phyloP scores from a whole-genome alignment of 2,888 invertebrate species.

The Drosophila rubida region DNA sequence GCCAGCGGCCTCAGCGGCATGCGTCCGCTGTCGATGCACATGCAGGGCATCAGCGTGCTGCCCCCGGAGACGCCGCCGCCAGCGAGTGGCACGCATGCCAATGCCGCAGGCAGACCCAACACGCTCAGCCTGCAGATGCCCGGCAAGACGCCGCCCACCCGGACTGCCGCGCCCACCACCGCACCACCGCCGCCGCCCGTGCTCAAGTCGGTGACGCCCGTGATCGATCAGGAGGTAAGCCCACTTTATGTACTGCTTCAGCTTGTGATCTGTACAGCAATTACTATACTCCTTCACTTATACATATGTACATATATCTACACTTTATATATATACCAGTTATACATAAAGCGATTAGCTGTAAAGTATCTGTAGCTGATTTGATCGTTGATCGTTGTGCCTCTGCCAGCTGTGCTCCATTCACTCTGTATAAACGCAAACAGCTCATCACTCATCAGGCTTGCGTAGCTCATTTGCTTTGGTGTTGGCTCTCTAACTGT shows the following conservation, averaged over 20 bases:
- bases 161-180: conserved; percentile 79
- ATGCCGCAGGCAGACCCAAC: conserved; percentile 49
- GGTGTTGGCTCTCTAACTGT: conserved; percentile 64
- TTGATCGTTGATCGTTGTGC: conserved; percentile 55
- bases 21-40: conserved; percentile 89
- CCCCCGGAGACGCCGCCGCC: conserved; percentile 85
- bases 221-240: conserved; percentile 87
- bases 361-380: conserved; percentile 39
- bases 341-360: conserved; percentile 27
- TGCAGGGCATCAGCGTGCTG: conserved; percentile 86
- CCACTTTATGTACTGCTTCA: background rate
- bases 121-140: conserved; percentile 65
- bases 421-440: conserved; percentile 40
- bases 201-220: conserved; percentile 83
- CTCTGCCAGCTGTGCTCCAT: conserved; percentile 47
- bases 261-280: conserved; percentile 4
- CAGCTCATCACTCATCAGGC: conserved; percentile 12
- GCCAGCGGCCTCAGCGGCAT: conserved; percentile 91
- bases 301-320: background rate
- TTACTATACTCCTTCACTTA: background rate
- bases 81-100: conserved; percentile 27
- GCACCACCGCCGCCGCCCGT: conserved; percentile 85
- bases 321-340: background rate
- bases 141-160: conserved; percentile 51
- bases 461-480: conserved; percentile 38